These are phyloP conservation scores for Pseudotriccus pelzelni DNA, from an alignment of 2,797 vertebrate genomes.

Conservation along the genomic window DNA sequence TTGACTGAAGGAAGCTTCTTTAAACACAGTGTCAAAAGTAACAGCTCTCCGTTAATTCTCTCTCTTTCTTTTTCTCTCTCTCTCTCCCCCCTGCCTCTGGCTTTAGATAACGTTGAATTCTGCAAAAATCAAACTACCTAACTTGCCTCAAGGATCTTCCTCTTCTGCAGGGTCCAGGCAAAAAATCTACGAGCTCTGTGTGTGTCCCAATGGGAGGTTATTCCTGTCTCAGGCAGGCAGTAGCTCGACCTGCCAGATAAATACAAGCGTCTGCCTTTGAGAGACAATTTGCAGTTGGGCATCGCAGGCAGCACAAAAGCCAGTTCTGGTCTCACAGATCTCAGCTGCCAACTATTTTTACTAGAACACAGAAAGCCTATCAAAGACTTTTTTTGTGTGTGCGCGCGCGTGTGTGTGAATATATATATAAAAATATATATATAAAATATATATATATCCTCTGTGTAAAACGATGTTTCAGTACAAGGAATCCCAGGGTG, in stretches of 20 bases:
- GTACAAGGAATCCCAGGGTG: slow-evolving; percentile 88
- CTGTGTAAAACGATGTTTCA: slow-evolving; percentile 85
- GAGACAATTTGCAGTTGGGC: slow-evolving; percentile 65
- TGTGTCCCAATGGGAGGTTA: slow-evolving; percentile 92
- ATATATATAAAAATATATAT: slow-evolving; percentile 76
- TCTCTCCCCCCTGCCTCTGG: background rate
- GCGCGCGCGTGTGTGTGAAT: slow-evolving; percentile 43
- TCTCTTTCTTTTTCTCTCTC: background rate
- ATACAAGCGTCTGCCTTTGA: slow-evolving; percentile 96
- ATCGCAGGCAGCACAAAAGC: slow-evolving; percentile 64
- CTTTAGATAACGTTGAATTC: slow-evolving; percentile 93
- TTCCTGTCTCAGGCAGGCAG: slow-evolving; percentile 95
- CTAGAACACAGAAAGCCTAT: slow-evolving; percentile 84
- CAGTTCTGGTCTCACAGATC: slow-evolving; percentile 66
- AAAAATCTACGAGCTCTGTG: slow-evolving; percentile 95
- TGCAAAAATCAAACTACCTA: slow-evolving; percentile 90
- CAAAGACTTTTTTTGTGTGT: slow-evolving; percentile 75
- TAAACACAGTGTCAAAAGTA: background rate
- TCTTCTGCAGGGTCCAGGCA: slow-evolving; percentile 86
- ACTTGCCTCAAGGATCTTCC: slow-evolving; percentile 91
- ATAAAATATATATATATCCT: slow-evolving; percentile 82
- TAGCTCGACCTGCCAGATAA: slow-evolving; percentile 96
- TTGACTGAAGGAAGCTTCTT: background rate
- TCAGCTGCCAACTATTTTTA: slow-evolving; percentile 79
- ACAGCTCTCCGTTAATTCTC: background rate